Conservation (phyloP, 2,797 vertebrate species). For the Remorina albescens region DNA sequence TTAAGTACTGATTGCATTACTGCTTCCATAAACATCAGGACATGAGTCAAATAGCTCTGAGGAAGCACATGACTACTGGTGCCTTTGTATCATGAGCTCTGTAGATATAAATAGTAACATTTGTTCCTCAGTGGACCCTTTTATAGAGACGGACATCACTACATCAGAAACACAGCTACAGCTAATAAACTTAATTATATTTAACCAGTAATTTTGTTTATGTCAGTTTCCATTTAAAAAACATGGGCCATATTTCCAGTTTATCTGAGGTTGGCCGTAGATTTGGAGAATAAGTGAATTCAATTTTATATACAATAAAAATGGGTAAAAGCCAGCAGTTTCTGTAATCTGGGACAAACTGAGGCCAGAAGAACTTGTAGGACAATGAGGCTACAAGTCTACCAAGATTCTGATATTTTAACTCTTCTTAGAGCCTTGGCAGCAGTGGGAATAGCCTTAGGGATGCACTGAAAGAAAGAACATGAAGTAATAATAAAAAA, state of each 20-base stretch:
- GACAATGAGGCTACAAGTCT: neutral
- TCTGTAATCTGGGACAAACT: slow-evolving; percentile 3
- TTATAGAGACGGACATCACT: neutral
- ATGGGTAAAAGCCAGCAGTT: neutral
- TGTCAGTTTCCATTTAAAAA: neutral
- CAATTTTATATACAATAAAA: neutral
- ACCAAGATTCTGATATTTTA: neutral
- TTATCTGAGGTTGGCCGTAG: neutral
- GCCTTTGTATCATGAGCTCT: neutral
- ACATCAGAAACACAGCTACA: neutral
- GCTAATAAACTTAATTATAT: neutral
- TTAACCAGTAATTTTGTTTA: neutral
- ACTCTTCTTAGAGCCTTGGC: neutral
- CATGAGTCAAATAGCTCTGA: neutral
- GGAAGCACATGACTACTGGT: neutral
- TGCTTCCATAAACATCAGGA: slow-evolving; percentile 1
- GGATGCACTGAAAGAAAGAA: neutral
- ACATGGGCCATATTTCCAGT: neutral
- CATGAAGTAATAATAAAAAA: neutral
- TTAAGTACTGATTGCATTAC: slow-evolving; percentile 8
- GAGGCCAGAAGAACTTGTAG: neutral
- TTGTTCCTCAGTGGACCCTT: neutral
- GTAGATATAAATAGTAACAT: neutral
- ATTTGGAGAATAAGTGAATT: neutral
- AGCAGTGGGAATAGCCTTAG: neutral